Evolutionary conservation across 1,140 invertebrate species (phyloP).

Genomic region (Drosophila nebulosa): DNA sequence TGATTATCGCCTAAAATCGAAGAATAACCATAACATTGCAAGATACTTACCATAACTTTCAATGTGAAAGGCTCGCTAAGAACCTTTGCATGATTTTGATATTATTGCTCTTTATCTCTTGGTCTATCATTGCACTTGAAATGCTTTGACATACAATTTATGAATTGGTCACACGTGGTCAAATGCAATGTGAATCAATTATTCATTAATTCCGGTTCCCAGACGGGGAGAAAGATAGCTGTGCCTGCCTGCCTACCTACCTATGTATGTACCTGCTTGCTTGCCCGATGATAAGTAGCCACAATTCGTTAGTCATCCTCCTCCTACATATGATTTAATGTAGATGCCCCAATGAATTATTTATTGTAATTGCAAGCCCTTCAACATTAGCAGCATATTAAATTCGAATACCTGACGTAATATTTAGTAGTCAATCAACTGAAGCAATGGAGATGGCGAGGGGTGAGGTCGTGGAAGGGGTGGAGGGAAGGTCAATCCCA

Average conservation of each 20-base stretch:
- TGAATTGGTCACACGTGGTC: not conserved
- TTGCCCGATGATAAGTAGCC: not conserved
- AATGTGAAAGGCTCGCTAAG: not conserved
- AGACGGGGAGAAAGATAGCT: not conserved
- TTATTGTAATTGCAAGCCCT: slow-evolving; percentile 36
- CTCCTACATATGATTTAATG: not conserved
- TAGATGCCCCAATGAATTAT: slow-evolving; percentile 50
- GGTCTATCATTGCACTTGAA: not conserved
- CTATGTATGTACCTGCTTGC: not conserved
- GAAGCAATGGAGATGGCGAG: slow-evolving; percentile 5
- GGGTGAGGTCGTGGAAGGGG: slow-evolving; percentile 31
- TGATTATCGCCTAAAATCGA: no score
- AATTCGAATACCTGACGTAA: slow-evolving; percentile 22
- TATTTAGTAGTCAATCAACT: slow-evolving; percentile 13
- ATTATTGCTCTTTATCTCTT: not conserved
- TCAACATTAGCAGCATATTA: slow-evolving; percentile 43
- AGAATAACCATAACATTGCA: no score
- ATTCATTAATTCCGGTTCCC: slow-evolving; percentile 23
- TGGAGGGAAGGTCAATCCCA: slow-evolving; percentile 34
- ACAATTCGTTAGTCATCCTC: not conserved
- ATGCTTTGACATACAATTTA: not conserved
- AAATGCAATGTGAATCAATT: slow-evolving; percentile 27
- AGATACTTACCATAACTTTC: no score
- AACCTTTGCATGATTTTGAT: not conserved
- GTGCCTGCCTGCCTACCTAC: no score